phyloP scores from a whole-genome alignment of 2,113 vertebrate species.

The Platichthys flesus region DNA sequence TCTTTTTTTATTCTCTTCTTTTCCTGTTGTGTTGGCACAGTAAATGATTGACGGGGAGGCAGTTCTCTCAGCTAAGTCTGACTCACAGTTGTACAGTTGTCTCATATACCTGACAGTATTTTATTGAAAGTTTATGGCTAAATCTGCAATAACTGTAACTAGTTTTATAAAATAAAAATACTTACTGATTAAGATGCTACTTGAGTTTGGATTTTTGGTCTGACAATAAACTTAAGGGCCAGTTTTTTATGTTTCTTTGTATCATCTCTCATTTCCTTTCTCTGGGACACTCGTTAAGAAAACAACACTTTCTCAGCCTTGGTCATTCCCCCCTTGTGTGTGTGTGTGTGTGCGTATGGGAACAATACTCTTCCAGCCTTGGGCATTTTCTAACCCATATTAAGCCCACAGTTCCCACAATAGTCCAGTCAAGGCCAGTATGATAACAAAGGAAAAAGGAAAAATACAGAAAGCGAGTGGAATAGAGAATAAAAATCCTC shows the following conservation, averaged over 20 bases:
- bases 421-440: constrained; percentile 43
- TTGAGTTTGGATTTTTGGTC: neutral
- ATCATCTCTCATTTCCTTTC: constrained; percentile 54
- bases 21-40: constrained; percentile 39
- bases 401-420: constrained; percentile 43
- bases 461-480: constrained; percentile 5
- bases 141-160: constrained; percentile 73
- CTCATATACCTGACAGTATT: constrained; percentile 61
- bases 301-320: constrained; percentile 65
- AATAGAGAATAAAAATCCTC: neutral
- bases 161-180: constrained; percentile 83
- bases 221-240: neutral
- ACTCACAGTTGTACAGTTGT: constrained; percentile 75
- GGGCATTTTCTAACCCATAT: constrained; percentile 56
- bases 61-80: constrained; percentile 13
- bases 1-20: constrained; percentile 40
- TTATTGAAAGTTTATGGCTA: constrained; percentile 62
- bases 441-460: constrained; percentile 14
- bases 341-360: constrained; percentile 24
- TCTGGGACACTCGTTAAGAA: constrained; percentile 49
- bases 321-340: constrained; percentile 18
- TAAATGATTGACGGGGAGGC: constrained; percentile 1
- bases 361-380: constrained; percentile 69
- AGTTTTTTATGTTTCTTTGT: constrained; percentile 41
- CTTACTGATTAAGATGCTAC: constrained; percentile 31